Evolutionary conservation across 35 echinoderm and acorn worm species (phyloP), one percentile per base, ranked within the genome.

Genomic region (Patiria miniata): DNA sequence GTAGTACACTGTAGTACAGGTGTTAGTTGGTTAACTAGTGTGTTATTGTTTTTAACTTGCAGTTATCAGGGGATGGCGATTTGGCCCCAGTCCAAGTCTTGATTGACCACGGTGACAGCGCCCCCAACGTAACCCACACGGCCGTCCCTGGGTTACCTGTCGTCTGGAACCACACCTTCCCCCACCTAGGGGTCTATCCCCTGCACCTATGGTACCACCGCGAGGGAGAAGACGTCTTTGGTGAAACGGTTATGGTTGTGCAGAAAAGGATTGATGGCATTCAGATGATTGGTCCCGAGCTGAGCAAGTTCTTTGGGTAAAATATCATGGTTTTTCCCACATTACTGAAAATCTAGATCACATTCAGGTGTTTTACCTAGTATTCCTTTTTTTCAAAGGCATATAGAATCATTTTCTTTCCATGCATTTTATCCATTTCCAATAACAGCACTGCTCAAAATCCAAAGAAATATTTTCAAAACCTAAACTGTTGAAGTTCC

Each of bases 221-320:
- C 14, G 57, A 82, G 42, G 87, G 81, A 14, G 61, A 39, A 26
- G 86, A 61, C 4, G 29, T 86, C 15, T 52, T 53, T 19, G 19
- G 32, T 0, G 23, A 42, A 2, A 86, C 90, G 16, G 78, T 86
- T n/a, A 30, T 93, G 39, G 39, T 37, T 29, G 77, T 92, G 7
- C 77, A 93, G 77, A 83, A 89, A 68, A 42, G 19, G 14, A 44
- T 96, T 22, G 30, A 7, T 39, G 78, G 80, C 2, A 16, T 96
- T 5, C 32, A 82, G 19, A 50, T 96, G 12, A 32, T 28, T 78
- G 94, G 94, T 89, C 90, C 94, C 39, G n/a, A 29, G 17, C n/a
- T 89, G 9, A 81, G 76, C 79, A 87, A 87, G 60, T 92, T 92
- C 47, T 52, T 38, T 15, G 44, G 78, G 90, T 92, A 51, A 57